phyloP scores from a whole-genome alignment of 2,888 invertebrate species.

The Podotricha telesiphe region DNA sequence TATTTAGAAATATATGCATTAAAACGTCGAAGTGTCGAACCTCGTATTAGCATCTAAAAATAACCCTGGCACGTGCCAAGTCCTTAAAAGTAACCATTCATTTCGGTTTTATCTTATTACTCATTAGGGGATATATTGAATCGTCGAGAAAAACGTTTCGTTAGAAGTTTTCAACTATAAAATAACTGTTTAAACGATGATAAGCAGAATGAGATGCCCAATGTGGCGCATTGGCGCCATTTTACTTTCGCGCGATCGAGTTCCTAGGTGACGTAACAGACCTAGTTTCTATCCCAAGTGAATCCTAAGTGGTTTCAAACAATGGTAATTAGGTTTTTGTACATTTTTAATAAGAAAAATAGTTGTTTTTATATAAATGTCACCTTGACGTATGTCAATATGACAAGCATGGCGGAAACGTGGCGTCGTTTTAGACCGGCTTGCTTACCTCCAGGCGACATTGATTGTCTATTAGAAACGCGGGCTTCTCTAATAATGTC shows the following conservation, averaged over 20 bases:
- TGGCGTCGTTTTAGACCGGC: constrained; percentile 70
- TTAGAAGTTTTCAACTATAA: constrained; percentile 24
- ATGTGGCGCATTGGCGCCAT: constrained; percentile 73
- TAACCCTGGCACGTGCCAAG: constrained; percentile 73
- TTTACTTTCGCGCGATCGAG: constrained; percentile 72
- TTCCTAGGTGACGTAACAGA: constrained; percentile 76
- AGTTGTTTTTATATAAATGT: constrained; percentile 79
- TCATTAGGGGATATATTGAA: not conserved
- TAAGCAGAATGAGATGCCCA: constrained; percentile 38
- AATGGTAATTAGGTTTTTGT: constrained; percentile 49
- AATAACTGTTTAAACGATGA: constrained; percentile 33
- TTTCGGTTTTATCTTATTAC: not conserved
- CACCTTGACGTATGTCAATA: constrained; percentile 83
- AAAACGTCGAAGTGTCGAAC: not conserved
- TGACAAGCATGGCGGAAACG: constrained; percentile 84
- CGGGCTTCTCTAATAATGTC: constrained; percentile 77
- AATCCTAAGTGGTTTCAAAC: constrained; percentile 45
- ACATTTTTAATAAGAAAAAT: constrained; percentile 59
- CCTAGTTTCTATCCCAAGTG: constrained; percentile 55
- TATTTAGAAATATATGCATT: not conserved
- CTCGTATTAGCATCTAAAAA: constrained; percentile 63
- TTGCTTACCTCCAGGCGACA: constrained; percentile 79
- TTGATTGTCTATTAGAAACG: constrained; percentile 71
- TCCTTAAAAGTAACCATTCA: constrained; percentile 20
- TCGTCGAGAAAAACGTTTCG: not conserved